Conservation (phyloP, 2,888 invertebrate genomes). For the Byasa hedistus region DNA sequence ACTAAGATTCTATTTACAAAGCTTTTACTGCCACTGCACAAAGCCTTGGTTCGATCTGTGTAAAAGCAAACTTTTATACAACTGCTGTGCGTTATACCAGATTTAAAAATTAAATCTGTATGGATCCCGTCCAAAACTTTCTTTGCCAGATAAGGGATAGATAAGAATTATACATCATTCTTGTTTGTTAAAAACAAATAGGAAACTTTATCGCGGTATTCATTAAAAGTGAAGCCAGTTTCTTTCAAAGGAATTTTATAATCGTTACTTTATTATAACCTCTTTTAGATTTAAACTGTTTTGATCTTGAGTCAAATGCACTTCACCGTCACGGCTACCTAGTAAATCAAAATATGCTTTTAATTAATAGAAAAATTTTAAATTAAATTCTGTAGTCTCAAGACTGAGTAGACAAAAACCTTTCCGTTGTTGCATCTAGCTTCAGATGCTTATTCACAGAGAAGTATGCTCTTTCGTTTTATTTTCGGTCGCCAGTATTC, state of each 20-base stretch:
- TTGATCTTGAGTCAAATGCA: too few species aligned
- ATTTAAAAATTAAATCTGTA: not conserved
- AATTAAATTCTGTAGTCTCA: conserved; percentile 4
- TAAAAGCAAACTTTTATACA: not conserved
- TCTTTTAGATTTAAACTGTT: too few species aligned
- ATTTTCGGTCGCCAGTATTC: conserved; percentile 18
- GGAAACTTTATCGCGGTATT: too few species aligned
- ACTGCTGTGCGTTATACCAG: not conserved
- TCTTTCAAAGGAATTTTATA: too few species aligned
- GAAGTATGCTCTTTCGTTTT: conserved; percentile 13
- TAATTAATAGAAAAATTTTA: conserved; percentile 4
- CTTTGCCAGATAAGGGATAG: not conserved
- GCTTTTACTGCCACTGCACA: not conserved
- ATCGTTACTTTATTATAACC: too few species aligned
- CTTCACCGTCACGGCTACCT: too few species aligned
- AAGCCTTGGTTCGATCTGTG: not conserved
- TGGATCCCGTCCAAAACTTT: not conserved
- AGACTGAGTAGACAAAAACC: not conserved
- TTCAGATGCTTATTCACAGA: conserved; percentile 17
- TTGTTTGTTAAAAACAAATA: too few species aligned
- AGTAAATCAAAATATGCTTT: not conserved
- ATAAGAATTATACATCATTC: too few species aligned
- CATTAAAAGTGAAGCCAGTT: too few species aligned
- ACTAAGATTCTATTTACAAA: not conserved
- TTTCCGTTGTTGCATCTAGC: conserved; percentile 6